These are phyloP conservation scores for Gymnoscelis rufifasciata DNA, from an alignment of 2,888 invertebrate species.

Conservation along the genomic window DNA sequence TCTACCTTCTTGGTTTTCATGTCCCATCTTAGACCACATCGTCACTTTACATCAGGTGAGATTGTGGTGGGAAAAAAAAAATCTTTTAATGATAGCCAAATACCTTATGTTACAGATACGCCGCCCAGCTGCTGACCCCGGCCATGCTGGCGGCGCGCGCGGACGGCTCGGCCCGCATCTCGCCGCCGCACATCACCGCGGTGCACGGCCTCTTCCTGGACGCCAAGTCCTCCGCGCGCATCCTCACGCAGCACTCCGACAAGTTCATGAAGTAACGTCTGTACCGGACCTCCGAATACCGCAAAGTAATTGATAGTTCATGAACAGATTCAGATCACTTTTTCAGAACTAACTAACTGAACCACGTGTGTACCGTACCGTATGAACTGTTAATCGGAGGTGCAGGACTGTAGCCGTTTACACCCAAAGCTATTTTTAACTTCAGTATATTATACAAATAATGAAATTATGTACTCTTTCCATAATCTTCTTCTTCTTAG, in stretches of 20 bases:
- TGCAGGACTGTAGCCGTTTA: too few relatives aligned
- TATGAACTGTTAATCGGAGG: too few relatives aligned
- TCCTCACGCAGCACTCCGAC: constrained; percentile 92
- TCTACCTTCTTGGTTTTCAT: too few relatives aligned
- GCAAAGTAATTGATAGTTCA: neutral
- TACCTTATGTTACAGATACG: constrained; percentile 80
- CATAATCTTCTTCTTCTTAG: too few relatives aligned
- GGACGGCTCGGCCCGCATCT: constrained; percentile 88
- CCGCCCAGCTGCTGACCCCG: constrained; percentile 96
- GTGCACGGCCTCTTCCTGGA: constrained; percentile 93
- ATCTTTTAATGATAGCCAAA: too few relatives aligned
- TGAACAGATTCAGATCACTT: neutral
- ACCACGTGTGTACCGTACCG: too few relatives aligned
- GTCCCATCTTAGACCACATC: too few relatives aligned
- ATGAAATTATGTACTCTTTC: too few relatives aligned
- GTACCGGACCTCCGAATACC: neutral
- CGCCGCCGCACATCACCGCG: constrained; percentile 90
- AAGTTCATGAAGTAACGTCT: constrained; percentile 87
- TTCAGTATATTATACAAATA: too few relatives aligned
- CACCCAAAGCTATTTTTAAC: too few relatives aligned
- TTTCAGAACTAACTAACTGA: neutral
- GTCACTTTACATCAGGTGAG: too few relatives aligned
- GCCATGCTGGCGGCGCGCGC: constrained; percentile 92
- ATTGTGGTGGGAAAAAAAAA: too few relatives aligned
- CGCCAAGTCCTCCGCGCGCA: constrained; percentile 96